Evolutionary conservation across 2,888 invertebrate genomes (phyloP).

Genomic region (Tachystola acroxantha): DNA sequence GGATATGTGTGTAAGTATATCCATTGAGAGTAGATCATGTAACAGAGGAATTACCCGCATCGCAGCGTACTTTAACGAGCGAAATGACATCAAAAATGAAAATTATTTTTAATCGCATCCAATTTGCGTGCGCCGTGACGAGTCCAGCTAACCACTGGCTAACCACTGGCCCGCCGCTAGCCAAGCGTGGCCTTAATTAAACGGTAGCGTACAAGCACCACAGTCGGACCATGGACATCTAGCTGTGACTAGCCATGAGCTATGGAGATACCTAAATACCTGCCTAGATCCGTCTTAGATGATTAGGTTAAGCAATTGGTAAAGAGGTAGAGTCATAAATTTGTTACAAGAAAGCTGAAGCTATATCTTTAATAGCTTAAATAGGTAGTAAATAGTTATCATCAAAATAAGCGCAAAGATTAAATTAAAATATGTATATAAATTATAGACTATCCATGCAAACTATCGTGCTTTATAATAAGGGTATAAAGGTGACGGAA

Average conservation of each 20-base stretch:
- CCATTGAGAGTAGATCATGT: conserved; percentile 13
- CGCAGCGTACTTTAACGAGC: conserved; percentile 51
- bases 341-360: no score
- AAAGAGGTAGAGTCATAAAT: no score
- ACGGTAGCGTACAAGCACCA: conserved; percentile 41
- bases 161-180: conserved; percentile 46
- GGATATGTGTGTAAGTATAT: no score
- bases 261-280: background rate
- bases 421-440: no score
- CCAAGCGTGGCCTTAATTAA: conserved; percentile 71
- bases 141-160: conserved; percentile 42
- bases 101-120: conserved; percentile 75
- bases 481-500: no score
- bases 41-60: conserved; percentile 62
- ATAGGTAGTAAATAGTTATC: no score
- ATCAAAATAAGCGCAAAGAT: no score
- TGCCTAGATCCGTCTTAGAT: background rate
- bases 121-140: conserved; percentile 61
- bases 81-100: conserved; percentile 75
- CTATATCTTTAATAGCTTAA: no score
- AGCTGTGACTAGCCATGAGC: background rate
- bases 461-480: no score
- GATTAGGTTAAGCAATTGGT: background rate
- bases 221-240: conserved; percentile 8
- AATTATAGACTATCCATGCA: no score